A percentile compares a stretch with the other conserved stretches of the same genome.
phyloP scores from a whole-genome alignment of 2,888 invertebrate species.

The Stratiomys singularior region DNA sequence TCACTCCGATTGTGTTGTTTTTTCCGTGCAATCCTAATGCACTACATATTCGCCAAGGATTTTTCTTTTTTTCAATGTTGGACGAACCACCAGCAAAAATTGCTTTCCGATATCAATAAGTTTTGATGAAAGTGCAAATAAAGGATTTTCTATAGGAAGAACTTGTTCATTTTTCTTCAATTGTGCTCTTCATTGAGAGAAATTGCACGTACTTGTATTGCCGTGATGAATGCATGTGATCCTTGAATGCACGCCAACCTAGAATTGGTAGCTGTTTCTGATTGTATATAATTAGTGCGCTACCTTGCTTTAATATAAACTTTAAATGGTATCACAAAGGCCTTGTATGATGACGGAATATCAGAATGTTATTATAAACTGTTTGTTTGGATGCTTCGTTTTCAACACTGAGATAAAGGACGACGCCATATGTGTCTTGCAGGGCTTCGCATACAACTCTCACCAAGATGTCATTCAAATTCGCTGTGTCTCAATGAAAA shows the following conservation, averaged over 20 bases:
- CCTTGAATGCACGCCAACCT: neutral
- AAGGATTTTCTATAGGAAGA: neutral
- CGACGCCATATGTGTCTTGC: too few relatives aligned
- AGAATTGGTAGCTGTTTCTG: neutral
- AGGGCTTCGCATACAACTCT: neutral
- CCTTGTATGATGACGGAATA: too few relatives aligned
- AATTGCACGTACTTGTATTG: neutral
- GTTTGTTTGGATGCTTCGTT: too few relatives aligned
- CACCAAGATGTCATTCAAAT: neutral
- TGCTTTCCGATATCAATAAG: conserved; percentile 37
- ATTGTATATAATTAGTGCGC: neutral
- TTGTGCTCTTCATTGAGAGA: neutral
- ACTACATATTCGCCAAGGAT: conserved; percentile 1
- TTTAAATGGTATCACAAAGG: too few relatives aligned
- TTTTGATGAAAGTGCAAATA: conserved; percentile 33
- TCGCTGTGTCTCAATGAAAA: neutral
- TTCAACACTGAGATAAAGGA: too few relatives aligned
- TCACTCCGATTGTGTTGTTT: neutral
- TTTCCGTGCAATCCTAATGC: neutral
- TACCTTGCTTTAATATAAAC: too few relatives aligned
- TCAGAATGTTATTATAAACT: too few relatives aligned
- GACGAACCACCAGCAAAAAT: conserved; percentile 6
- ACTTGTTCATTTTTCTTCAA: neutral
- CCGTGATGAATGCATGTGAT: neutral
- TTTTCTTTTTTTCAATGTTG: neutral